Conservation (phyloP, 35 echinoderm and acorn worm species). For the Diadema setosum region DNA sequence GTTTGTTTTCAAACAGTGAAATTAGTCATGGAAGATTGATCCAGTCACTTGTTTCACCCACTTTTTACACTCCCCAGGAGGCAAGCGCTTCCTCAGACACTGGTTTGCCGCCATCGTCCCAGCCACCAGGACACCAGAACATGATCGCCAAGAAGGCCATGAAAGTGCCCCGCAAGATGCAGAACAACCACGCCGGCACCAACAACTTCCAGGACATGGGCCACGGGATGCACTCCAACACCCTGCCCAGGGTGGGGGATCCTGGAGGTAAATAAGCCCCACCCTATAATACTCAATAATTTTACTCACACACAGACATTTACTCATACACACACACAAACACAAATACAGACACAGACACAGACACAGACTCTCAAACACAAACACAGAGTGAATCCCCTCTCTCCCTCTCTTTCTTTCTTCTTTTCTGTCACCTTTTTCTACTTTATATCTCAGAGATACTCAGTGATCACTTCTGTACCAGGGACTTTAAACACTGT, state of each 20-base stretch:
- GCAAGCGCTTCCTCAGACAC: constrained; percentile 67
- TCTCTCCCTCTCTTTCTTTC: too few relatives aligned
- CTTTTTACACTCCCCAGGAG: constrained; percentile 27
- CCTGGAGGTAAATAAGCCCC: not conserved
- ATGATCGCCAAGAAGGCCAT: constrained; percentile 42
- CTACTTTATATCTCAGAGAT: too few relatives aligned
- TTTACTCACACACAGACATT: not conserved
- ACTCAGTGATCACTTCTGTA: too few relatives aligned
- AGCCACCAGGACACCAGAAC: constrained; percentile 13
- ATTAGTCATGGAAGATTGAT: too few relatives aligned
- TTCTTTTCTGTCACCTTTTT: too few relatives aligned
- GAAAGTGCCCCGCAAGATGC: constrained; percentile 54
- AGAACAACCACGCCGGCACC: constrained; percentile 12
- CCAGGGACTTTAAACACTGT: too few relatives aligned
- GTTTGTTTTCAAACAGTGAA: too few relatives aligned
- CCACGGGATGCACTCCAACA: constrained; percentile 5
- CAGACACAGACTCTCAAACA: too few relatives aligned
- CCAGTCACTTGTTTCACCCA: too few relatives aligned
- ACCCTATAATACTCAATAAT: not conserved
- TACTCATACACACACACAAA: not conserved
- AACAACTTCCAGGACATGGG: constrained; percentile 8
- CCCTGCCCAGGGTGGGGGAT: not conserved
- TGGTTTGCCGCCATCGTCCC: constrained; percentile 23
- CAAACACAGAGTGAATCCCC: too few relatives aligned
- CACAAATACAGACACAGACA: not conserved